Conservation (phyloP, 2,113 vertebrate genomes). For the Condylura cristata region DNA sequence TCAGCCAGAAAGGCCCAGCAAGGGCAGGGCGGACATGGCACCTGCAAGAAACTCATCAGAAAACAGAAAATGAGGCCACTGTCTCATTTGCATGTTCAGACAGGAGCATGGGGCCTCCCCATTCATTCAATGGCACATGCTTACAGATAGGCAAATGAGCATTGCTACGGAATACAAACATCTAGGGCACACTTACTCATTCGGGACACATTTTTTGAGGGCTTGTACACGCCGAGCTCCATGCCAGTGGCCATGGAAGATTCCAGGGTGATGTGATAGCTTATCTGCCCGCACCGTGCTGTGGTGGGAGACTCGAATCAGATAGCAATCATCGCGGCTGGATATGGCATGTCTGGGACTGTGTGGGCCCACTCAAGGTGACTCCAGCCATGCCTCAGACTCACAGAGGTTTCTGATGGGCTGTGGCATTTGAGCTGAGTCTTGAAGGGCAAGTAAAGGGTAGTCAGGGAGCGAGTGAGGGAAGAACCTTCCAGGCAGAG, state of each 20-base stretch:
- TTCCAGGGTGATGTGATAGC: neutral
- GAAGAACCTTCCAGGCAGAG: neutral
- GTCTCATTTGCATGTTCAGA: constrained; percentile 49
- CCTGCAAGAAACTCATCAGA: neutral
- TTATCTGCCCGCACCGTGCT: neutral
- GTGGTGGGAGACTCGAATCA: neutral
- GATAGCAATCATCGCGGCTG: neutral
- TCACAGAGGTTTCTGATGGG: neutral
- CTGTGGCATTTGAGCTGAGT: neutral
- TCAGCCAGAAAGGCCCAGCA: neutral
- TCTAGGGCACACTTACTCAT: neutral
- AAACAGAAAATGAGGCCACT: constrained; percentile 47
- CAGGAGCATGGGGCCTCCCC: neutral
- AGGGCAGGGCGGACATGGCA: neutral
- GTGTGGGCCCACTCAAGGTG: rapidly evolving
- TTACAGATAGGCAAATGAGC: constrained; percentile 21
- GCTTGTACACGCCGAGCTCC: neutral
- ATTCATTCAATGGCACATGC: neutral
- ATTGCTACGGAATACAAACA: neutral
- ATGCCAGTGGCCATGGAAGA: neutral
- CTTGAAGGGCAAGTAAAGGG: neutral
- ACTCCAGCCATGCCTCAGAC: neutral
- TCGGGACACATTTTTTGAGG: neutral
- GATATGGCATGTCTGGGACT: rapidly evolving
- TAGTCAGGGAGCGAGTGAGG: neutral